phyloP scores from a whole-genome alignment of 1,140 invertebrate genomes.

The Drosophila tropicalis region DNA sequence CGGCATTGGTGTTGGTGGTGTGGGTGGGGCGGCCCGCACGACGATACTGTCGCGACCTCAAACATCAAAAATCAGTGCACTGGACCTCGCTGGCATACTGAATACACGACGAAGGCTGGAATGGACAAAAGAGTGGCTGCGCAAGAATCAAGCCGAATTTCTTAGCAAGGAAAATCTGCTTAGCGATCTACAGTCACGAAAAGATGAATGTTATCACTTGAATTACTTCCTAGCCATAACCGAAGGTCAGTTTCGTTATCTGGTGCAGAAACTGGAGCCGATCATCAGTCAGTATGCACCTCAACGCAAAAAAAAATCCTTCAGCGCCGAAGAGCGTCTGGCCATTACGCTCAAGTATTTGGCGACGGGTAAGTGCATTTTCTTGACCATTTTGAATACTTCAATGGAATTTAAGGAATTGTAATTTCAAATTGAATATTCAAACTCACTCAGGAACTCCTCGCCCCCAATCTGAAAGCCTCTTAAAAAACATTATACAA shows the following conservation, averaged over 20 bases:
- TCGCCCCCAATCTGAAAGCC: not conserved
- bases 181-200: slow-evolving; percentile 75
- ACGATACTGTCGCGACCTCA: slow-evolving; percentile 64
- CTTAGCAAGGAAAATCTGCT: slow-evolving; percentile 76
- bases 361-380: slow-evolving; percentile 70
- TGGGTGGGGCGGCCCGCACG: slow-evolving; percentile 66
- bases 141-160: slow-evolving; percentile 77
- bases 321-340: slow-evolving; percentile 79
- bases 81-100: slow-evolving; percentile 75
- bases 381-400: too few relatives aligned
- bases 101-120: slow-evolving; percentile 72
- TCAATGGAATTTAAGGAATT: too few relatives aligned
- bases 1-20: slow-evolving; percentile 30
- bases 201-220: slow-evolving; percentile 79
- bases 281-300: slow-evolving; percentile 78
- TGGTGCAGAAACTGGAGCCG: slow-evolving; percentile 76
- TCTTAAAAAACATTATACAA: too few relatives aligned
- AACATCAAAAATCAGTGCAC: slow-evolving; percentile 74
- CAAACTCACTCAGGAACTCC: too few relatives aligned
- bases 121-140: slow-evolving; percentile 82
- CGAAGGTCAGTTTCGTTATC: slow-evolving; percentile 76
- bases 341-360: slow-evolving; percentile 82
- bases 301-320: slow-evolving; percentile 79
- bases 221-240: slow-evolving; percentile 82
- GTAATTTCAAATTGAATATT: too few relatives aligned